Base-by-base conservation (phyloP, 2,888 invertebrate genomes). In the Drosophila demipolita region DNA sequence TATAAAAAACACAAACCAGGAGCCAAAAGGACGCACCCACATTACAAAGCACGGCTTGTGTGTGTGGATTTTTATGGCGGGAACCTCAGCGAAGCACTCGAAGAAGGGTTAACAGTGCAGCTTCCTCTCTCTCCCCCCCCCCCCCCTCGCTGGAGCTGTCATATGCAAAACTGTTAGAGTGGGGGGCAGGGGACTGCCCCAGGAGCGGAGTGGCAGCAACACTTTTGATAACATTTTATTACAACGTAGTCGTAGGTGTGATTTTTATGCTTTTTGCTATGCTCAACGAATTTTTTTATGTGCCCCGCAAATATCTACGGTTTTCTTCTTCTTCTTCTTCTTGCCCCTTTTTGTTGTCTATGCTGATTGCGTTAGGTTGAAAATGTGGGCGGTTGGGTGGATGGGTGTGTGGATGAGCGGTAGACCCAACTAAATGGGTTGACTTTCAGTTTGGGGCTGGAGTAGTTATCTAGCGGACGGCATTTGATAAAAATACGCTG, bases 141-240 rank as follows among this genome's bases (percentile, higher is more conserved):
- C 4, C 17, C 12, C 73, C 9, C 35, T 67, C 6, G 6, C 29
- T 71, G 62, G 68, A 68, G 82, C 81, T 89, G 83, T 89, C 78
- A 82, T 91, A 90, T 90, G 90, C 90, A 90, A 90, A 87, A 82
- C 82, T 61, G 66, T 61, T 7, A 48, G 33, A 35, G 29, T 52
- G 57, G 50, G 32, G 33, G 29, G 50, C 32, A 60, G 33, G 23
- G 67, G 50, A 67, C 65, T 75, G 68, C 68, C 70, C 23, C 23
- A 66, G 73, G 38, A 74, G 62, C 68, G 61, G 60, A 82, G 68
- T 75, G 83, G 67, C 88, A 79, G 86, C 86, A 87, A 89, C 89
- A 90, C 87, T 88, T 90, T 87, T 89, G 90, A 87, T 90, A 87
- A 90, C 85, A 83, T 90, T 90, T 91, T 90, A 90, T 91, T 90